A percentile compares a stretch with the other conserved stretches of the same genome.
Conservation (phyloP, 2,888 invertebrate genomes). For the Epiblema foenella region DNA sequence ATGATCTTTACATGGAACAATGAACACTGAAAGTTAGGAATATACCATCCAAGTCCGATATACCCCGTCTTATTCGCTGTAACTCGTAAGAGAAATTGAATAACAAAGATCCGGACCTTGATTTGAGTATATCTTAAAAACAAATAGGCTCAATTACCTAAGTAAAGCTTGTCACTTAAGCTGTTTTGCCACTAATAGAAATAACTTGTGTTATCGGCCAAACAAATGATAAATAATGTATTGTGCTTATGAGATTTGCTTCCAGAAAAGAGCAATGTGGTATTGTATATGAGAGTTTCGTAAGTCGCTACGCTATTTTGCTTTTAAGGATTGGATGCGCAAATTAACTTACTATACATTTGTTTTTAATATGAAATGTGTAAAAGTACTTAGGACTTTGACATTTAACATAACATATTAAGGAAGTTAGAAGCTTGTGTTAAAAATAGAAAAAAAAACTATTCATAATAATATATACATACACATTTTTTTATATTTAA, state of each 20-base stretch:
- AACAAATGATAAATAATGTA: constrained; percentile 43
- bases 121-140: constrained; percentile 1
- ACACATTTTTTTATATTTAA: no score
- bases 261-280: neutral
- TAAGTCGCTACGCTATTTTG: neutral
- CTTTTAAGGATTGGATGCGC: constrained; percentile 9
- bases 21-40: neutral
- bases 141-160: neutral
- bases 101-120: constrained; percentile 33
- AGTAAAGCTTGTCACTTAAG: constrained; percentile 3
- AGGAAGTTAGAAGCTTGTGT: no score
- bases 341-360: no score
- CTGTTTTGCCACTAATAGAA: neutral
- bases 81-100: constrained; percentile 44
- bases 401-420: no score
- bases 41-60: constrained; percentile 13
- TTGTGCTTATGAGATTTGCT: constrained; percentile 29
- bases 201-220: constrained; percentile 25
- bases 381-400: no score
- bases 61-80: constrained; percentile 30
- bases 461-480: no score
- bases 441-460: no score
- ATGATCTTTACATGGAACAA: neutral
- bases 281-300: constrained; percentile 1
- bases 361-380: no score